phyloP scores from a whole-genome alignment of 2,113 vertebrate species.

The Pseudopodoces humilis region DNA sequence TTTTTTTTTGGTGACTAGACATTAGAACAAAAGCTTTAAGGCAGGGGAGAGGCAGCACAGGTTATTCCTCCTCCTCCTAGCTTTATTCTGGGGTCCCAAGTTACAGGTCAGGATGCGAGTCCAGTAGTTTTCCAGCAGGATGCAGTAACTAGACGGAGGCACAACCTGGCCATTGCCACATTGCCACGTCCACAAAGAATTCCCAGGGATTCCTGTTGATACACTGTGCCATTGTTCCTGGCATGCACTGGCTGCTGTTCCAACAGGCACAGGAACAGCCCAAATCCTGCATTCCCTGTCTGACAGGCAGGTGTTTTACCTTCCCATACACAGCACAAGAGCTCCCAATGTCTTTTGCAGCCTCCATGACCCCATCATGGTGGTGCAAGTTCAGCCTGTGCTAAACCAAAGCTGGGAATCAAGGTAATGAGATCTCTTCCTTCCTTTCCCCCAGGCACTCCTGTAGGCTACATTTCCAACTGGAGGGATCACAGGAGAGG shows the following conservation, averaged over 20 bases:
- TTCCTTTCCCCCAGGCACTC: neutral
- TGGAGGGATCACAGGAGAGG: neutral
- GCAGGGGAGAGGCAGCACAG: neutral
- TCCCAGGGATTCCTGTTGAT: neutral
- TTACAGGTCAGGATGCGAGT: neutral
- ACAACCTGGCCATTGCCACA: neutral
- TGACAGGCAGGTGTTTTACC: neutral
- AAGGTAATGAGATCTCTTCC: neutral
- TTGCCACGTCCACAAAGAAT: neutral
- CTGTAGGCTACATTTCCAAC: neutral
- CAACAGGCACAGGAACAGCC: neutral
- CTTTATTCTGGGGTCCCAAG: neutral
- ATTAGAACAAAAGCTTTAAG: neutral
- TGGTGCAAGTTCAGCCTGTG: neutral
- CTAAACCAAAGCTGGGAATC: neutral
- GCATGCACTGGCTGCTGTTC: neutral
- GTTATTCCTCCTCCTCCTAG: neutral
- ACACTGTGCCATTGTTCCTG: neutral
- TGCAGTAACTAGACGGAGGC: neutral
- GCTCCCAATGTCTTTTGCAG: neutral
- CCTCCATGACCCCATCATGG: neutral
- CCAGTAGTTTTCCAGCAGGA: neutral
- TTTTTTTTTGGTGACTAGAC: no score
- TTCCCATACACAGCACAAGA: accelerated
- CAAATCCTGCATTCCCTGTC: neutral